These are phyloP conservation scores for Zaprionus camerounensis DNA, from an alignment of 1,140 invertebrate species.

Conservation along the genomic window DNA sequence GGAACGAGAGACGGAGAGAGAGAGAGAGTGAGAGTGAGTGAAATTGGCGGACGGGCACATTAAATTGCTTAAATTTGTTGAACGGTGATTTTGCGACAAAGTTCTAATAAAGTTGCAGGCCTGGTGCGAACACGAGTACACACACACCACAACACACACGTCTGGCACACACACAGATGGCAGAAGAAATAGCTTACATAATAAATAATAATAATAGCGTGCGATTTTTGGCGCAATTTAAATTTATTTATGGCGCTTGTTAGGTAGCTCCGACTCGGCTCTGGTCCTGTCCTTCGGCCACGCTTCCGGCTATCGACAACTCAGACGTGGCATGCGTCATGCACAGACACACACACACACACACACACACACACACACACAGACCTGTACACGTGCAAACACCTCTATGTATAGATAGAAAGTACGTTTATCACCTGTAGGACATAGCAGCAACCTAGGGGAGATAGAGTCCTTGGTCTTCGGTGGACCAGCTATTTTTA, in stretches of 20 bases:
- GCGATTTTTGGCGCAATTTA: slow-evolving; percentile 81
- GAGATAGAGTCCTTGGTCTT: slow-evolving; percentile 2
- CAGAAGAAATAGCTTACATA: slow-evolving; percentile 77
- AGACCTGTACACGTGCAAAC: not conserved
- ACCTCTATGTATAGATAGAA: not conserved
- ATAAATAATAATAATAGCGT: slow-evolving; percentile 81
- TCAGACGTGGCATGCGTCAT: slow-evolving; percentile 29
- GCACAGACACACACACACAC: slow-evolving; percentile 5
- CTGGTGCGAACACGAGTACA: slow-evolving; percentile 17
- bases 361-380: too few relatives aligned
- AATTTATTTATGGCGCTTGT: slow-evolving; percentile 78
- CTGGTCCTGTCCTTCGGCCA: slow-evolving; percentile 8
- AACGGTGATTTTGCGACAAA: slow-evolving; percentile 69
- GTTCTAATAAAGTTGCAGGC: slow-evolving; percentile 60
- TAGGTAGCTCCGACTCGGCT: slow-evolving; percentile 39
- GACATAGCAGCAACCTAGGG: not conserved
- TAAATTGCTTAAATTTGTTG: slow-evolving; percentile 43
- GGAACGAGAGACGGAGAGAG: not conserved
- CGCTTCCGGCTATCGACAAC: slow-evolving; percentile 32
- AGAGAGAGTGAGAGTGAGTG: not conserved
- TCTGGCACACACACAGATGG: slow-evolving; percentile 44
- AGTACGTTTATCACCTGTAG: slow-evolving; percentile 4
- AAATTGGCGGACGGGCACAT: slow-evolving; percentile 10
- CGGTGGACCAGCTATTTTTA: slow-evolving; percentile 67
- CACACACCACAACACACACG: not conserved